phyloP scores from a whole-genome alignment of 2,113 vertebrate species.

The Tyrannus savana region DNA sequence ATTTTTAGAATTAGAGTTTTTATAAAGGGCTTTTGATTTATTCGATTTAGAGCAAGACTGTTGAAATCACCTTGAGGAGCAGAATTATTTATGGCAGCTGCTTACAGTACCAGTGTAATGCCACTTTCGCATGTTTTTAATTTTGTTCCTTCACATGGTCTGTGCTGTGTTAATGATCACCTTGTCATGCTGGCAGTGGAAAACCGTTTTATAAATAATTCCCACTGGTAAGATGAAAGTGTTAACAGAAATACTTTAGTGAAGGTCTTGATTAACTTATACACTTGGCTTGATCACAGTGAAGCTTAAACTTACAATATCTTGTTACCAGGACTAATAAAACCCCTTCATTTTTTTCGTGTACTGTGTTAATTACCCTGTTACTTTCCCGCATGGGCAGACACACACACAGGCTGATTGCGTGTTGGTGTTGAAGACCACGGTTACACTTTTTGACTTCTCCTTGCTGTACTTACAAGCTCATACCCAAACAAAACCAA shows the following conservation, averaged over 20 bases:
- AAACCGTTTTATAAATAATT: slow-evolving; percentile 63
- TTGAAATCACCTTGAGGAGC: slow-evolving; percentile 33
- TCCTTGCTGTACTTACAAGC: not conserved
- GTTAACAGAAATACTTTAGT: slow-evolving; percentile 62
- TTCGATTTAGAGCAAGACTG: slow-evolving; percentile 47
- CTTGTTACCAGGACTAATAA: slow-evolving; percentile 33
- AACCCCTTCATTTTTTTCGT: slow-evolving; percentile 20
- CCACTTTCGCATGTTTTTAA: slow-evolving; percentile 13
- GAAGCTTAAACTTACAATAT: slow-evolving; percentile 11
- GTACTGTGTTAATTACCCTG: slow-evolving; percentile 30
- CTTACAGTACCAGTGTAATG: slow-evolving; percentile 7
- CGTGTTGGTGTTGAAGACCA: not conserved
- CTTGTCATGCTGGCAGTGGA: slow-evolving; percentile 46
- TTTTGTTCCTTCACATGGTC: slow-evolving; percentile 18
- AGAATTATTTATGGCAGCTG: slow-evolving; percentile 39
- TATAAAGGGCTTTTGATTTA: slow-evolving; percentile 41
- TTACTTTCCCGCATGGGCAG: slow-evolving; percentile 33
- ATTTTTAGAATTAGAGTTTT: slow-evolving; percentile 41
- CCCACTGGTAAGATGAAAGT: slow-evolving; percentile 43
- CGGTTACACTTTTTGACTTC: slow-evolving; percentile 19
- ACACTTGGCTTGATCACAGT: slow-evolving; percentile 19
- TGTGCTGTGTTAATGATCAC: slow-evolving; percentile 52
- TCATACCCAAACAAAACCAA: slow-evolving; percentile 19
- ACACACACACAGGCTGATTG: not conserved
- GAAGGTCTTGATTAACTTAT: slow-evolving; percentile 45